These are phyloP conservation scores for Aythya baeri DNA, from an alignment of 2,113 vertebrate genomes.

Conservation along the genomic window DNA sequence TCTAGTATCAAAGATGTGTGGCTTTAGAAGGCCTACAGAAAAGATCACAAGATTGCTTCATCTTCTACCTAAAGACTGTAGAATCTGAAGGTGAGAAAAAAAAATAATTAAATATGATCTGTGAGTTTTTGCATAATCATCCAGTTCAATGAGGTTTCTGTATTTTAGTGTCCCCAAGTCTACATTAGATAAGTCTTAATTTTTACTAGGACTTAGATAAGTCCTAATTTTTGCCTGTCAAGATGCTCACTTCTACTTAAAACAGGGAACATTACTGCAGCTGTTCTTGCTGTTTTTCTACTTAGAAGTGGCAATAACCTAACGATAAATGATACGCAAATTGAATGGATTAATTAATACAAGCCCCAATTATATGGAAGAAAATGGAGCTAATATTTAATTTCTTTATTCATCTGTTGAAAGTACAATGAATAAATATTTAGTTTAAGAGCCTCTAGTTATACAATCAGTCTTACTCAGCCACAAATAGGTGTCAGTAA, in stretches of 20 bases:
- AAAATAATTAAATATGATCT: not conserved
- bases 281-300: not conserved
- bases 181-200: not conserved
- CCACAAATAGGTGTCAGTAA: not conserved
- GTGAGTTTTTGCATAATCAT: not conserved
- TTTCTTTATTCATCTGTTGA: not conserved
- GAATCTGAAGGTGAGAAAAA: not conserved
- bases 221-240: not conserved
- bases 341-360: not conserved
- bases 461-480: not conserved
- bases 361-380: not conserved
- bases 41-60: not conserved
- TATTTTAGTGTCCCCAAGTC: not conserved
- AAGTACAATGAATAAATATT: not conserved
- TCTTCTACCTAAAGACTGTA: not conserved
- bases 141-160: not conserved
- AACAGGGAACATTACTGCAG: not conserved
- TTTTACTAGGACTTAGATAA: not conserved
- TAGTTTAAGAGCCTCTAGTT: not conserved
- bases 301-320: not conserved
- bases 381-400: not conserved
- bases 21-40: not conserved
- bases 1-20: not conserved
- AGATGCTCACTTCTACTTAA: not conserved
- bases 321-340: not conserved